Evolutionary conservation across 2,797 vertebrate genomes (phyloP).

Genomic region (Lindbergichthys nudifrons): DNA sequence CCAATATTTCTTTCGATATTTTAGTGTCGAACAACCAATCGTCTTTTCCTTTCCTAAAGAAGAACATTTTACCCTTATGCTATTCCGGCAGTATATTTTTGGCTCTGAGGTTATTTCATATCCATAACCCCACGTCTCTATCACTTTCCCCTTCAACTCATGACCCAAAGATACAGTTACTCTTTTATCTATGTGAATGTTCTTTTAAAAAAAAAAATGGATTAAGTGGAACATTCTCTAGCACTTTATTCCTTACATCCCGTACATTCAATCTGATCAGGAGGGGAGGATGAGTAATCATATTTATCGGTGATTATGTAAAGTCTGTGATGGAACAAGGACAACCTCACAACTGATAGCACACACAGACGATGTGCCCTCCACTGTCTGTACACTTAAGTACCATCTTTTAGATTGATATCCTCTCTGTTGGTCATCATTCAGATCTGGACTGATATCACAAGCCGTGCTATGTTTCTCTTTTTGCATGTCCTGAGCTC

Average conservation of each 20-base stretch:
- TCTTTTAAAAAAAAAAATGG: neutral
- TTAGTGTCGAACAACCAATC: neutral
- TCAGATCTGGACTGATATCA: constrained; percentile 14
- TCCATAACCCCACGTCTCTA: neutral
- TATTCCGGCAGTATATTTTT: neutral
- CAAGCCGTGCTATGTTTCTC: neutral
- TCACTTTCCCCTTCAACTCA: neutral
- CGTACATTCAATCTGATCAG: constrained; percentile 14
- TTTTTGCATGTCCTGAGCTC: constrained; percentile 8
- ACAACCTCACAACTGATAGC: constrained; percentile 11
- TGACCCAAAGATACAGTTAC: neutral
- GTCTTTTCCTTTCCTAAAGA: neutral
- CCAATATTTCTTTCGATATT: neutral
- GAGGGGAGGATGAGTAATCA: constrained; percentile 40
- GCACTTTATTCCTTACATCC: neutral
- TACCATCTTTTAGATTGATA: neutral
- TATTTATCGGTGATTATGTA: constrained; percentile 34
- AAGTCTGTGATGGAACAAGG: constrained; percentile 25
- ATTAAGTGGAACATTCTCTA: constrained; percentile 15
- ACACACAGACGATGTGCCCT: constrained; percentile 1
- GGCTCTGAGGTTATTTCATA: neutral
- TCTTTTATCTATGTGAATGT: constrained; percentile 3
- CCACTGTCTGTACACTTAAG: neutral
- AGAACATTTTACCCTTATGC: neutral
- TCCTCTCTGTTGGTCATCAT: neutral